Evolutionary conservation across 2,888 invertebrate species (phyloP).

Genomic region (Hydropsyche betteni): DNA sequence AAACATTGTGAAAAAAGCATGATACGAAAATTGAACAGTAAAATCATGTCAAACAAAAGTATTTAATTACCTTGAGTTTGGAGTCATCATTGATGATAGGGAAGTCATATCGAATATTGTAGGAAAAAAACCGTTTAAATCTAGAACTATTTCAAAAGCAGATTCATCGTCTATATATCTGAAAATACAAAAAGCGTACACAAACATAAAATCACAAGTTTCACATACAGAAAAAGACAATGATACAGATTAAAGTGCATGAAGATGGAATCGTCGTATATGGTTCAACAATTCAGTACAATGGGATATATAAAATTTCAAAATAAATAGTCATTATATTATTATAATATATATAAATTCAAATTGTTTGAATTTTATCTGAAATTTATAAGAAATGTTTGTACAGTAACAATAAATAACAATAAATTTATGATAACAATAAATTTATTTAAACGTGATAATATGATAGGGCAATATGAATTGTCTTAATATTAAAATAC

Average conservation of each 20-base stretch:
- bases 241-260: too few species aligned
- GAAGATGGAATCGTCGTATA: too few species aligned
- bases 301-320: background rate
- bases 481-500: too few species aligned
- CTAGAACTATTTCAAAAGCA: constrained; percentile 38
- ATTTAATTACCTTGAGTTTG: constrained; percentile 27
- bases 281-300: background rate
- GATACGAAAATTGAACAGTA: too few species aligned
- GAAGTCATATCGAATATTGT: constrained; percentile 47
- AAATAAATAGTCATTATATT: background rate
- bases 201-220: too few species aligned
- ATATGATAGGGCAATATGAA: too few species aligned
- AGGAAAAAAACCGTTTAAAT: constrained; percentile 30
- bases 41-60: too few species aligned
- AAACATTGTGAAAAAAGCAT: too few species aligned
- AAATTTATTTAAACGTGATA: background rate
- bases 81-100: constrained; percentile 41
- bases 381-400: background rate
- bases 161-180: constrained; percentile 42
- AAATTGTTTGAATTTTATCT: background rate
- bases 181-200: constrained; percentile 2
- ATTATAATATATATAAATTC: background rate
- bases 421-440: background rate
- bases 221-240: too few species aligned
- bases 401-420: background rate